These are phyloP conservation scores for Yponomeuta plumbellus DNA, from an alignment of 2,888 invertebrate genomes.

Conservation along the genomic window DNA sequence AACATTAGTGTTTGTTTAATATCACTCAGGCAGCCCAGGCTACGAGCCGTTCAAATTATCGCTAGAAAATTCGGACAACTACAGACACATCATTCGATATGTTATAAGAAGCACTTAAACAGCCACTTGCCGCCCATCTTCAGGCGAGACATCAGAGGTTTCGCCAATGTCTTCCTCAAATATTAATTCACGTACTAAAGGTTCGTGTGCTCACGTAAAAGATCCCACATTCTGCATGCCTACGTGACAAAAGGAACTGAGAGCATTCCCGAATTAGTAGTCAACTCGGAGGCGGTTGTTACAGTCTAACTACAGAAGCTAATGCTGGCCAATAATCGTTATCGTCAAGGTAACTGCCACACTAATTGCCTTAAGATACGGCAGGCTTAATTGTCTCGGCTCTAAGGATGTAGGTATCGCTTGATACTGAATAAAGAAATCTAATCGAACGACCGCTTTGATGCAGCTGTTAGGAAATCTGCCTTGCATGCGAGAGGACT, in stretches of 20 bases:
- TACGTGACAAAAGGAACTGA: background rate
- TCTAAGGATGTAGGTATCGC: background rate
- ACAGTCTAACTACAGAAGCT: conserved; percentile 49
- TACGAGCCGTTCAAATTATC: no score
- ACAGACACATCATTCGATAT: no score
- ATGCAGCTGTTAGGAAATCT: no score
- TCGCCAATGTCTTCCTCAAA: no score
- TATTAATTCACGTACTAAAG: no score
- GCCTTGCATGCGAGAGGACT: no score
- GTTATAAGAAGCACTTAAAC: no score
- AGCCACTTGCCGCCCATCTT: no score
- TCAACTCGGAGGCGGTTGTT: conserved; percentile 40
- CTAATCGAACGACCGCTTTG: background rate
- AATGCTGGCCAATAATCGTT: conserved; percentile 64
- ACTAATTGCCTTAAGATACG: conserved; percentile 56
- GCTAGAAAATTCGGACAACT: no score
- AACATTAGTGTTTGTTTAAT: no score
- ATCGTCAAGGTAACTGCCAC: conserved; percentile 55
- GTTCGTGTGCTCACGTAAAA: background rate
- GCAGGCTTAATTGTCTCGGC: conserved; percentile 40
- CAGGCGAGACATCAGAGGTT: no score
- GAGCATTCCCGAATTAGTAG: conserved; percentile 34
- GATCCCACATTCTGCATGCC: background rate
- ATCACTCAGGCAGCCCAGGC: no score
- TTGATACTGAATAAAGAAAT: conserved; percentile 2